phyloP scores from a whole-genome alignment of 1,140 invertebrate species.

The Trichomalopsis sarcophagae region DNA sequence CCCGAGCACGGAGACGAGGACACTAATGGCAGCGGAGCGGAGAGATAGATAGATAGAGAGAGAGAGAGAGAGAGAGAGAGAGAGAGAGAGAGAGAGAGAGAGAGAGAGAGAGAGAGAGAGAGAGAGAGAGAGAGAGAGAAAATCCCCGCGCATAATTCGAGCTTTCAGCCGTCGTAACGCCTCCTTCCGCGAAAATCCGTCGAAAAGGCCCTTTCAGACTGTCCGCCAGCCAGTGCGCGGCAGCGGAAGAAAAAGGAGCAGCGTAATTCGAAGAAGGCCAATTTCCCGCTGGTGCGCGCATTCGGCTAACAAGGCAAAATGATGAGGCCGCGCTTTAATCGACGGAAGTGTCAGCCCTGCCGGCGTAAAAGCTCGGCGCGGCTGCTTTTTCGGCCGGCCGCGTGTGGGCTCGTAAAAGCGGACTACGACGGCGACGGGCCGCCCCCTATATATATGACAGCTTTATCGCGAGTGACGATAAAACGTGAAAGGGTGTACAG shows the following conservation, averaged over 20 bases:
- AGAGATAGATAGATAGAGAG: too few relatives aligned
- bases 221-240: neutral
- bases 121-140: neutral
- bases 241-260: neutral
- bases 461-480: slow-evolving; percentile 23
- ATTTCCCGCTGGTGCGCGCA: slow-evolving; percentile 4
- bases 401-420: slow-evolving; percentile 37
- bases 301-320: slow-evolving; percentile 42
- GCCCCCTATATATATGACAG: slow-evolving; percentile 32
- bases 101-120: neutral
- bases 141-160: neutral
- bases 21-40: neutral
- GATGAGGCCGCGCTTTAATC: slow-evolving; percentile 38
- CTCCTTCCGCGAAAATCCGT: slow-evolving; percentile 10
- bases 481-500: neutral
- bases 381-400: neutral
- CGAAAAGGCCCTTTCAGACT: neutral
- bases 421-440: too few relatives aligned
- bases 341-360: slow-evolving; percentile 31
- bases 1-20: neutral
- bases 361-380: slow-evolving; percentile 26
- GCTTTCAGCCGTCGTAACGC: neutral
- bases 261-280: slow-evolving; percentile 15
- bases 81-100: neutral
- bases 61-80: neutral